Evolutionary conservation across 2,888 invertebrate genomes (phyloP).

Genomic region (Lasiommata megera): DNA sequence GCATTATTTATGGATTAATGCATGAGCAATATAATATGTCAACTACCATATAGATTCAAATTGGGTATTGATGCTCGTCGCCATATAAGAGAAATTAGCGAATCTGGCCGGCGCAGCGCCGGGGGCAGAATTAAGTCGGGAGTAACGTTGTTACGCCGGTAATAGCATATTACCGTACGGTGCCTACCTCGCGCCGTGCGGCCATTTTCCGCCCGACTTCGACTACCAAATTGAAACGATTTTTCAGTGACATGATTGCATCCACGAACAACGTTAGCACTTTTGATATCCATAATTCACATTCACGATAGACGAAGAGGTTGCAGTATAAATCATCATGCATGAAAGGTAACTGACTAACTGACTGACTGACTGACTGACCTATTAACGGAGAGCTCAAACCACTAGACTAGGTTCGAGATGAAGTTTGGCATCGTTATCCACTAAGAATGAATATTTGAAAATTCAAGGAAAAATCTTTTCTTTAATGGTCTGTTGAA

Average conservation of each 20-base stretch:
- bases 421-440: too few species aligned
- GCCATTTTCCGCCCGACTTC: conserved; percentile 61
- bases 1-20: neutral
- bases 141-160: conserved; percentile 74
- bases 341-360: too few species aligned
- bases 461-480: too few species aligned
- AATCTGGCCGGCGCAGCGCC: conserved; percentile 57
- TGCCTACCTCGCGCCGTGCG: conserved; percentile 42
- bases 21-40: conserved; percentile 8
- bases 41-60: conserved; percentile 19
- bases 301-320: conserved; percentile 35
- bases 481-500: too few species aligned
- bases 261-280: conserved; percentile 53
- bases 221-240: conserved; percentile 67
- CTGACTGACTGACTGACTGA: too few species aligned
- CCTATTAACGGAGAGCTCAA: too few species aligned
- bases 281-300: conserved; percentile 46
- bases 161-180: conserved; percentile 68
- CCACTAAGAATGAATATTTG: too few species aligned
- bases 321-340: neutral
- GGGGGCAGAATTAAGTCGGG: conserved; percentile 72
- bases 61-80: conserved; percentile 29
- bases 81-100: conserved; percentile 56
- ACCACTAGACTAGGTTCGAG: too few species aligned
- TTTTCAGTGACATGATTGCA: conserved; percentile 70